Percentiles rank a stretch among this genome's conserved stretches.
These are phyloP conservation scores for Tinea trinotella DNA, from an alignment of 2,888 invertebrate species.

Conservation along the genomic window DNA sequence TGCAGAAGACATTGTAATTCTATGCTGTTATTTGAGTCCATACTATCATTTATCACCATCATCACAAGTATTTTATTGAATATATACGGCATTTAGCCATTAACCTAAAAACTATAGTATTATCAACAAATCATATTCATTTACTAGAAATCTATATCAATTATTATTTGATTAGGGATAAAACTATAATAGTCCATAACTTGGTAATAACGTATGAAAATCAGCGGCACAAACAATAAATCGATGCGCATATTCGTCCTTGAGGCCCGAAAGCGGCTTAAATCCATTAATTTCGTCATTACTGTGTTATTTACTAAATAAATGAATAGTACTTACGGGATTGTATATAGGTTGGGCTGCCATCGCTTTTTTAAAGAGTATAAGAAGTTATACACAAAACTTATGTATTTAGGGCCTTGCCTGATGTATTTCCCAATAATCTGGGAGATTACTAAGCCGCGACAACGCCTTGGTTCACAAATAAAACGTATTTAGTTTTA, in stretches of 20 bases:
- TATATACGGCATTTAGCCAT: too few relatives aligned
- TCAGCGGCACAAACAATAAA: not conserved
- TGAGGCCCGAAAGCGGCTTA: not conserved
- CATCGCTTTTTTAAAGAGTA: slow-evolving; percentile 33
- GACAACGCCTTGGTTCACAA: slow-evolving; percentile 4
- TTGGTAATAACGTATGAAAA: not conserved
- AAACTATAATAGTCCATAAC: not conserved
- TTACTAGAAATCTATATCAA: too few relatives aligned
- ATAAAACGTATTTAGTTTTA: slow-evolving; percentile 4
- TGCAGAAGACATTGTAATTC: too few relatives aligned
- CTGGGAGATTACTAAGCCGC: not conserved
- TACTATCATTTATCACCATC: too few relatives aligned
- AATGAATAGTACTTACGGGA: slow-evolving; percentile 42
- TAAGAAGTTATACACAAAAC: not conserved
- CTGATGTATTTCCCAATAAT: not conserved
- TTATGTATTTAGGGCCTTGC: not conserved
- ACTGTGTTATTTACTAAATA: not conserved
- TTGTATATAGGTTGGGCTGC: slow-evolving; percentile 51
- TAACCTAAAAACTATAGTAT: too few relatives aligned
- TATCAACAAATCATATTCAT: too few relatives aligned
- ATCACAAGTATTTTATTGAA: too few relatives aligned
- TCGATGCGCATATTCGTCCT: slow-evolving; percentile 6
- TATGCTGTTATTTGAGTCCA: too few relatives aligned
- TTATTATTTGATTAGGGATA: not conserved
- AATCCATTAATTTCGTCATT: not conserved